Conservation (phyloP, 2,888 invertebrate species). For the Pardosa pseudoannulata region DNA sequence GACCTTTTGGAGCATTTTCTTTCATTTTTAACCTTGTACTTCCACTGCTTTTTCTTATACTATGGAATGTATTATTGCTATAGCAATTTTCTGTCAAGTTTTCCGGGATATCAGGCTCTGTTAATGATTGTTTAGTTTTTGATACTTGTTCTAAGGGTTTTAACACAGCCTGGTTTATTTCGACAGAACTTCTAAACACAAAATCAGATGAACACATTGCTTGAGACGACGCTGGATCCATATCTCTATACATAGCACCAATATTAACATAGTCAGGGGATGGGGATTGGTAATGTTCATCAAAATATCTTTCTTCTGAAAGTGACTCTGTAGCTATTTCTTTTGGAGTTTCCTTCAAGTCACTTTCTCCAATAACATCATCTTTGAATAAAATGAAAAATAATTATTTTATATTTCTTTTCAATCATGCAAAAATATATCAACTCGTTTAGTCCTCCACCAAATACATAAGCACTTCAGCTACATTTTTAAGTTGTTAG, state of each 20-base stretch:
- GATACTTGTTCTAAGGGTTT: conserved; percentile 43
- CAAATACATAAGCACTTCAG: conserved; percentile 40
- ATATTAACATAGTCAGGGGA: conserved; percentile 74
- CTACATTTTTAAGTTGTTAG: conserved; percentile 43
- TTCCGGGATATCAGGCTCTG: not conserved
- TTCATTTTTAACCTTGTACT: no score
- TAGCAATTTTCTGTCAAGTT: not conserved
- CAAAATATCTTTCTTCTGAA: not conserved
- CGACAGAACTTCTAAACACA: not conserved
- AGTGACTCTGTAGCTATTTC: not conserved
- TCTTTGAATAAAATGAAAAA: conserved; percentile 65
- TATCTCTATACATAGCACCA: conserved; percentile 39
- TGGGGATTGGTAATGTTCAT: conserved; percentile 51
- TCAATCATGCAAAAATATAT: not conserved
- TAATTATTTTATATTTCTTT: conserved; percentile 38
- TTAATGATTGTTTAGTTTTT: not conserved
- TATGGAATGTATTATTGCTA: not conserved
- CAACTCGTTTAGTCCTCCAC: conserved; percentile 28
- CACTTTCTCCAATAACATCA: conserved; percentile 21
- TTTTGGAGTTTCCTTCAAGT: not conserved
- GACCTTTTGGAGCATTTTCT: conserved; percentile 16
- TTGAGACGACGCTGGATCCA: not conserved
- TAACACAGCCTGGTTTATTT: conserved; percentile 43
- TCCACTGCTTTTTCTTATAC: no score
- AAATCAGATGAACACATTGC: conserved; percentile 10